Evolutionary conservation across 30 jellyfish, hydroid and myxozoan genomes (phyloP).

Genomic region (Sanderia malayensis): DNA sequence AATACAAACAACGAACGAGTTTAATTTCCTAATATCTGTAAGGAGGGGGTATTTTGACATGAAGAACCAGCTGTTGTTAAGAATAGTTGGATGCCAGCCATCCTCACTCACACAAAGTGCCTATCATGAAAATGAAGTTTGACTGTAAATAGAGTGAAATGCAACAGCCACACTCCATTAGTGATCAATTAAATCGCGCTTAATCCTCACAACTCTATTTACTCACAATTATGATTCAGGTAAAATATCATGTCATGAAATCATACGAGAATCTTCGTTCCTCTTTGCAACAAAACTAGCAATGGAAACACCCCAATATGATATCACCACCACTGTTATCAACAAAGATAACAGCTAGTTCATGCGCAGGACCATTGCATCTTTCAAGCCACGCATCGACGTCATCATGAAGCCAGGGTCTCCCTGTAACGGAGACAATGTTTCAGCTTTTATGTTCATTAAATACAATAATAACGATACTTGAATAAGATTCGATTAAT

Average conservation of each 20-base stretch:
- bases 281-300: slow-evolving; percentile 72
- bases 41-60: neutral
- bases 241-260: no score
- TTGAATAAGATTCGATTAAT: no score
- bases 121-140: neutral
- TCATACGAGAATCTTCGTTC: slow-evolving; percentile 95
- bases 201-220: no score
- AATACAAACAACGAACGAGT: neutral
- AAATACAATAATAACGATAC: neutral
- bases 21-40: neutral
- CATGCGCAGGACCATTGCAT: slow-evolving; percentile 54
- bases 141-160: neutral
- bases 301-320: slow-evolving; percentile 79
- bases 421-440: slow-evolving; percentile 27
- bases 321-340: slow-evolving; percentile 97
- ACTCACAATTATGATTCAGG: no score
- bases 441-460: neutral
- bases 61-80: neutral
- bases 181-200: no score
- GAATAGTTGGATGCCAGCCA: neutral
- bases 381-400: slow-evolving; percentile 68
- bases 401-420: slow-evolving; percentile 85
- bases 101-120: neutral
- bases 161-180: no score
- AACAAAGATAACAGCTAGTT: slow-evolving; percentile 73